Base-by-base conservation (phyloP, 30 jellyfish, hydroid and myxozoan genomes). In the Nemopilema nomurai region DNA sequence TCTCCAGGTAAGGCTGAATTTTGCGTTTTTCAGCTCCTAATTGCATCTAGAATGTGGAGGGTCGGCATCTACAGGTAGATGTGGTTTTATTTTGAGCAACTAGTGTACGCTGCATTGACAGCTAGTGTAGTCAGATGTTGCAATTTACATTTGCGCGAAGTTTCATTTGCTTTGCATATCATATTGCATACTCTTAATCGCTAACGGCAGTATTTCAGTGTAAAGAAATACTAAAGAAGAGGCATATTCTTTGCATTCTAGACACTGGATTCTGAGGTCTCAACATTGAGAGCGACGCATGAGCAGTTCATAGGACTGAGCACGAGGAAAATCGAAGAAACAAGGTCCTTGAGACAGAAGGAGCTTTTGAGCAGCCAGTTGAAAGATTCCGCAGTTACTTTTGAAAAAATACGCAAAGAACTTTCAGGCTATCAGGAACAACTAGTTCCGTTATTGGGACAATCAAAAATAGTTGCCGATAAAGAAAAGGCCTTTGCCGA, bases 361-460 rank as follows among this genome's bases (percentile, higher is more conserved):
- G 87, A 66, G 49, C 73, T 67, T 25, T 74, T 93, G 87, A 81
- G 83, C 32, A 81, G 85, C 0, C 89, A 85, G 50, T 20, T 93
- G 28, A 69, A 83, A 1, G 91, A 83, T 6, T 76, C 80, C 30
- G 52, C 71, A 18, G 86, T 88, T 9, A 94, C 84, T 17, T 88
- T 86, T 87, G 82, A 80, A 16, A 85, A 81, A 21, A 66, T 65
- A 51, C 16, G 32, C n/a, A 69, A 88, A 21, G 69, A 62, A 49
- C 29, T 90, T 25, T 62, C 31, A 20, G 70, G 28, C 18, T 65
- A 97, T 31, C 87, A 91, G 84, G 69, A 70, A 49, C 74, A 69
- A 28, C 70, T 93, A 62, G 94, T 88, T 77, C 79, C 82, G 80
- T 30, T 89, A n/a, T 72, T 51, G 72, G 92, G 96, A 33, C 87